Evolutionary conservation across 2,888 invertebrate species (phyloP).

Genomic region (Steinernema carpocapsae): DNA sequence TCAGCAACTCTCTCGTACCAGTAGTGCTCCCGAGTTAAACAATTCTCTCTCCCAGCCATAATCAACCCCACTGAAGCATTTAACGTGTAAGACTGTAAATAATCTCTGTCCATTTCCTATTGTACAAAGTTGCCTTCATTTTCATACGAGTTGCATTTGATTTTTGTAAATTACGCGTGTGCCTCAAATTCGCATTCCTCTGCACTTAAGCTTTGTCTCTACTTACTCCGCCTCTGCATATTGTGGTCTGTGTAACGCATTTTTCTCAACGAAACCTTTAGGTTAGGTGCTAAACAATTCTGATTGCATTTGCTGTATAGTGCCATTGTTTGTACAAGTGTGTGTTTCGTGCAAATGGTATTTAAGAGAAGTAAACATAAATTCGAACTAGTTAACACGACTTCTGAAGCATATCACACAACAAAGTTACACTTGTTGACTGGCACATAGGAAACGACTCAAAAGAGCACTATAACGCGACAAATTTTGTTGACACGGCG

Average conservation of each 20-base stretch:
- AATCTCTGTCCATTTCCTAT: background rate
- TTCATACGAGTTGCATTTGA: conserved; percentile 16
- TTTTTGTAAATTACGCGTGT: background rate
- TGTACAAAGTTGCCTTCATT: conserved; percentile 9
- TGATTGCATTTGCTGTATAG: background rate
- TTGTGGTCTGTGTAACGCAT: background rate
- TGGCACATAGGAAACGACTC: background rate
- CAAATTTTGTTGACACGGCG: too few species aligned
- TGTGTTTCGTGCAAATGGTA: conserved; percentile 8
- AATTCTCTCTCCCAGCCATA: background rate
- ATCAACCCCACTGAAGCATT: background rate
- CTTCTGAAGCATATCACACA: background rate
- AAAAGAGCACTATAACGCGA: background rate
- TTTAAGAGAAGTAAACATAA: background rate
- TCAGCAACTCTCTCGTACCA: conserved; percentile 13
- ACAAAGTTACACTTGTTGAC: background rate
- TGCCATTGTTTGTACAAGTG: background rate
- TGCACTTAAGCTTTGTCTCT: background rate
- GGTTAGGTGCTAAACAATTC: background rate
- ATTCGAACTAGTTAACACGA: background rate
- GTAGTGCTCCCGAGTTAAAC: conserved; percentile 6
- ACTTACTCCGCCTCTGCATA: background rate
- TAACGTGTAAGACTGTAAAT: background rate
- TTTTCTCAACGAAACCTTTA: background rate
- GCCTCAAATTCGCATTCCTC: conserved; percentile 9